Evolutionary conservation across 1,140 invertebrate genomes (phyloP), one percentile per base, ranked within the genome.

Genomic region (Contarinia nasturtii): DNA sequence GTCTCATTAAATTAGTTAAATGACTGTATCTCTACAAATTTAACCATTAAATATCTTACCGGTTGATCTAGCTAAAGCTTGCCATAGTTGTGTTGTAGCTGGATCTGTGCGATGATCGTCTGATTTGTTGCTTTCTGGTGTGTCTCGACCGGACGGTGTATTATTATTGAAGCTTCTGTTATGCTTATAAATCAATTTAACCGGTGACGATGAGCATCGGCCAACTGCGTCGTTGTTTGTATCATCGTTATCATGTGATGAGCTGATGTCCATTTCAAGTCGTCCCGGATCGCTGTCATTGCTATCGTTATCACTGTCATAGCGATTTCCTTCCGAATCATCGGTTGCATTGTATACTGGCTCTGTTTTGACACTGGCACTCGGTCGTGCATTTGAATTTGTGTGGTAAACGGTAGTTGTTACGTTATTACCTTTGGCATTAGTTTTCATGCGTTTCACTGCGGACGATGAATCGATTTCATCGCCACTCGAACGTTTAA

Each of bases 31-130:
- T n/a, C n/a, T n/a, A n/a, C n/a, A n/a, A n/a, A n/a, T n/a, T n/a
- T n/a, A n/a, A n/a, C n/a, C n/a, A n/a, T n/a, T n/a, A n/a, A n/a
- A n/a, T n/a, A n/a, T n/a, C 27, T 64, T 56, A 72, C 70, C 67
- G 63, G 48, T 68, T 12, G 58, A 58, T 38, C 56, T 53, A 21
- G 61, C 71, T 46, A 73, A 55, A 15, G 68, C 71, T 54, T 73
- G 70, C 70, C 70, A 73, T 0, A 73, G 51, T 55, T 73, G 72
- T 37, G 70, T 71, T 10, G 70, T 71, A 49, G 71, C 70, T 41
- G 69, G 67, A 52, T 73, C 71, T 27, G 71, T 71, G 11, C 54
- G 57, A 54, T 70, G 67, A 37, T 68, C 69, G 33, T 69, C 68
- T 0, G 71, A 72, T 49, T 64, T 70, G 49, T 72, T 66, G 48